These are phyloP conservation scores for Tringa solitaria DNA, from an alignment of 2,113 vertebrate species.

Conservation along the genomic window DNA sequence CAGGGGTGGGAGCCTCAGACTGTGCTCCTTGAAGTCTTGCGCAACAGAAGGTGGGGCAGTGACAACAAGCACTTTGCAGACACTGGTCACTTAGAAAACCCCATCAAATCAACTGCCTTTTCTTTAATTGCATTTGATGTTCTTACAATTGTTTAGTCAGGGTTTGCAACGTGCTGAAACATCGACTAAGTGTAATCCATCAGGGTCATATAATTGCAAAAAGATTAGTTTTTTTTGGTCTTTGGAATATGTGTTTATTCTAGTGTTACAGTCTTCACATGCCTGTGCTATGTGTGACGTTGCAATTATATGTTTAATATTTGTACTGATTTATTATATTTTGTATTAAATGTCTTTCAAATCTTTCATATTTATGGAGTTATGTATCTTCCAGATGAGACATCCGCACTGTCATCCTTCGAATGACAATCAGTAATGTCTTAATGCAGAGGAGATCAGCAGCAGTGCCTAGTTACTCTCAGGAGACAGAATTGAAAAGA, in stretches of 20 bases:
- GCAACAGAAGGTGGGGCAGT: neutral
- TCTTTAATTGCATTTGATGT: neutral
- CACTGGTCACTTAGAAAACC: neutral
- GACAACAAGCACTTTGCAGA: neutral
- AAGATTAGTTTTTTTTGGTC: neutral
- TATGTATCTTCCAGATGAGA: constrained; percentile 51
- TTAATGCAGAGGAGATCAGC: constrained; percentile 51
- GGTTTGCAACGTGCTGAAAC: neutral
- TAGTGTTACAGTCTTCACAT: neutral
- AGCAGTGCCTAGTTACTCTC: constrained; percentile 43
- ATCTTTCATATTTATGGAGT: constrained; percentile 42
- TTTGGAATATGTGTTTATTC: neutral
- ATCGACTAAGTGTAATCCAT: neutral
- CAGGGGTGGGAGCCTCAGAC: neutral
- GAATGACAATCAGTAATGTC: constrained; percentile 62
- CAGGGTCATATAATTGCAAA: neutral
- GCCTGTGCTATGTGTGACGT: neutral
- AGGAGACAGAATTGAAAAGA: constrained; percentile 58
- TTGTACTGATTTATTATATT: constrained; percentile 34
- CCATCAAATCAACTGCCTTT: neutral
- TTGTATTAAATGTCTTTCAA: constrained; percentile 41
- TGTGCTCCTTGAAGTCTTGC: neutral
- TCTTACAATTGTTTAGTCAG: neutral
- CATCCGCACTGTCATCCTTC: neutral
- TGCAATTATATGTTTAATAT: constrained; percentile 38